These are phyloP conservation scores for Oncorhynchus kisutch DNA, from an alignment of 2,113 vertebrate genomes.

Conservation along the genomic window DNA sequence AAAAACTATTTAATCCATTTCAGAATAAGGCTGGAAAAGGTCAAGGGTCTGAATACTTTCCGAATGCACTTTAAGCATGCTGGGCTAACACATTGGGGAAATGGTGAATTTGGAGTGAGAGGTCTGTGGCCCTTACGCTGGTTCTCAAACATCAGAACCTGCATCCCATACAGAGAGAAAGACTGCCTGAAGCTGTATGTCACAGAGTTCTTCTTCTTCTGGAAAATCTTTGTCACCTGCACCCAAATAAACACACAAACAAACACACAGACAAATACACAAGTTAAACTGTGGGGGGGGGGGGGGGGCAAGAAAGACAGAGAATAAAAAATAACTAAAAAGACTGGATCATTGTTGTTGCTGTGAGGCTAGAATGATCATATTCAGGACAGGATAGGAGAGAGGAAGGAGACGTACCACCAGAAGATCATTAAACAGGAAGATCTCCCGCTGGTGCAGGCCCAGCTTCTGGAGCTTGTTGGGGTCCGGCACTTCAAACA, in stretches of 20 bases:
- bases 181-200: constrained; percentile 98
- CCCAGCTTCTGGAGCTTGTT: constrained; percentile 98
- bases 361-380: background rate
- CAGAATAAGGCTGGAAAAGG: no score
- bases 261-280: background rate
- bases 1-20: no score
- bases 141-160: constrained; percentile 95
- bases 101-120: constrained; percentile 10
- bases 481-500: constrained; percentile 97
- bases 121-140: constrained; percentile 82
- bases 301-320: background rate
- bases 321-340: background rate
- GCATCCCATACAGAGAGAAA: constrained; percentile 96
- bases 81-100: constrained; percentile 11
- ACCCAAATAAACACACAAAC: constrained; percentile 27
- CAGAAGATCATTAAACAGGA: constrained; percentile 98
- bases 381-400: background rate
- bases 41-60: no score
- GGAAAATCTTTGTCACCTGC: constrained; percentile 98
- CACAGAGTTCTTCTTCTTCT: constrained; percentile 98
- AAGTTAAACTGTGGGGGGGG: no score
- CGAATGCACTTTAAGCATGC: constrained; percentile 36
- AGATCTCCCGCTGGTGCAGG: constrained; percentile 97
- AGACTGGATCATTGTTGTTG: background rate
- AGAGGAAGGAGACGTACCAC: constrained; percentile 73